A percentile compares a stretch with the other conserved stretches of the same genome.
Evolutionary conservation across 2,797 vertebrate genomes (phyloP).

Genomic region (Eulemur rubriventer): DNA sequence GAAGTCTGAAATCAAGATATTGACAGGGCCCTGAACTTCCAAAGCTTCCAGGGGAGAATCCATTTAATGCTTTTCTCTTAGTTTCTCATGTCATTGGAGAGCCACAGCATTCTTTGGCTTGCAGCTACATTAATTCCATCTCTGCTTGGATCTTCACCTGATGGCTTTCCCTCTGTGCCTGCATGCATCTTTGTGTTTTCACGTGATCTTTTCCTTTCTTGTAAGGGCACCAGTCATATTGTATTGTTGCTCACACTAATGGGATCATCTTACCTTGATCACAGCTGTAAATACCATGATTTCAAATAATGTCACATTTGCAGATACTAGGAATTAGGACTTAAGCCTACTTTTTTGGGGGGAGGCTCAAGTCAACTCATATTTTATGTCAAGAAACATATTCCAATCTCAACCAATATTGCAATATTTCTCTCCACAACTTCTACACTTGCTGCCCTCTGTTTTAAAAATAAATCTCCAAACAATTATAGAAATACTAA

Average conservation of each 20-base stretch:
- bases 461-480: neutral
- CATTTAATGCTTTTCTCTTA: neutral
- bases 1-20: neutral
- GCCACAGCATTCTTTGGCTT: neutral
- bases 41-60: neutral
- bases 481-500: neutral
- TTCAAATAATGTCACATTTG: neutral
- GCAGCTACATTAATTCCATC: fast-evolving
- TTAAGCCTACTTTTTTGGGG: neutral
- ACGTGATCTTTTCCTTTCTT: fast-evolving
- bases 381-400: neutral
- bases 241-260: neutral
- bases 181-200: neutral
- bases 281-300: neutral
- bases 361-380: fast-evolving
- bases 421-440: neutral
- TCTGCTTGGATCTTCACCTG: neutral
- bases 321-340: neutral
- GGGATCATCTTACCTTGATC: neutral
- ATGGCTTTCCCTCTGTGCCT: neutral
- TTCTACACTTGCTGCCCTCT: neutral
- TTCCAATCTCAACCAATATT: neutral
- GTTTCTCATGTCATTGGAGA: fast-evolving
- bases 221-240: neutral
- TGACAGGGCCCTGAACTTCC: neutral